Evolutionary conservation across 53 echinoderm and acorn worm genomes (phyloP).

Genomic region (Glandiceps talaboti): DNA sequence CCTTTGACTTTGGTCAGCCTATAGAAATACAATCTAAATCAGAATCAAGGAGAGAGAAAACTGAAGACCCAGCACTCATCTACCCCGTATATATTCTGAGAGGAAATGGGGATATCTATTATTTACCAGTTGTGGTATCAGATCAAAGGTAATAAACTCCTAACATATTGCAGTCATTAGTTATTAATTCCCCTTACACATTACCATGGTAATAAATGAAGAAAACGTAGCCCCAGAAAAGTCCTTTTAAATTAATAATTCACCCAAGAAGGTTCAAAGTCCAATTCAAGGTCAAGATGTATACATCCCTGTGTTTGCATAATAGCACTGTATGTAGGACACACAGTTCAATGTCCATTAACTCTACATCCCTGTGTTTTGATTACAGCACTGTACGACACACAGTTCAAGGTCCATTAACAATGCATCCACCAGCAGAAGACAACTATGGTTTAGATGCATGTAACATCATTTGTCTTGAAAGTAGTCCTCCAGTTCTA

Average conservation of each 20-base stretch:
- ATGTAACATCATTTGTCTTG: slow-evolving; percentile 70
- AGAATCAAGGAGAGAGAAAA: neutral
- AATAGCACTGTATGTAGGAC: too few species aligned
- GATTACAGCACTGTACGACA: neutral
- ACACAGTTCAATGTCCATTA: too few species aligned
- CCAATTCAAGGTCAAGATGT: too few species aligned
- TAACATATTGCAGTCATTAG: too few species aligned
- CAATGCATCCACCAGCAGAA: slow-evolving; percentile 94
- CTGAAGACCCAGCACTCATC: slow-evolving; percentile 7
- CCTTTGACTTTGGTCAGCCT: slow-evolving; percentile 82
- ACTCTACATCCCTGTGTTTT: too few species aligned
- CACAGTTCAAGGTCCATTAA: slow-evolving; percentile 47
- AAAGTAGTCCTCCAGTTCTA: slow-evolving; percentile 62
- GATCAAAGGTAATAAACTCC: slow-evolving; percentile 76
- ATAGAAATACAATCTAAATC: slow-evolving; percentile 17
- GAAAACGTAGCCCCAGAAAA: too few species aligned
- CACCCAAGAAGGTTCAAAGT: too few species aligned
- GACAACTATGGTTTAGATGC: slow-evolving; percentile 98
- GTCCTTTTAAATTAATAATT: too few species aligned
- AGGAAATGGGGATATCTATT: slow-evolving; percentile 88
- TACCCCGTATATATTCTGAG: slow-evolving; percentile 73
- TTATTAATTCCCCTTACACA: too few species aligned
- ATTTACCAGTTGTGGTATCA: slow-evolving; percentile 44
- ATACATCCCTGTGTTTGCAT: too few species aligned
- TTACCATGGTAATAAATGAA: too few species aligned